These are phyloP conservation scores for Stichopus chloronotus DNA, from an alignment of 35 echinoderm and acorn worm species.

Conservation along the genomic window DNA sequence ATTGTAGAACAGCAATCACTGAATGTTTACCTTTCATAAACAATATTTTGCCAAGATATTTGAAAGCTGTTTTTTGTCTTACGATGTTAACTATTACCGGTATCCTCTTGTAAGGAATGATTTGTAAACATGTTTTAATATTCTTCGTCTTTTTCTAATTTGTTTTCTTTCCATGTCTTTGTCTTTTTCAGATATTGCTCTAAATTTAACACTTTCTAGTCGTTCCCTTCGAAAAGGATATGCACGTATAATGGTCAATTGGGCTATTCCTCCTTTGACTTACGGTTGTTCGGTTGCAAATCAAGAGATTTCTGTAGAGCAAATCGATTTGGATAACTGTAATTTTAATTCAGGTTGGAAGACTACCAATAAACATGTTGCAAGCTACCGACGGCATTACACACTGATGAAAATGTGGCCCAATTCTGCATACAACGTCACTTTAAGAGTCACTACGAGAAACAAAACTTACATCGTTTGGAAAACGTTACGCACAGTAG, in stretches of 20 bases:
- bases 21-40: too few relatives aligned
- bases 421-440: background rate
- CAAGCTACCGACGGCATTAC: background rate
- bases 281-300: background rate
- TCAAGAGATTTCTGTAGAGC: background rate
- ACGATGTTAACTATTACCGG: too few relatives aligned
- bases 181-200: background rate
- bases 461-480: background rate
- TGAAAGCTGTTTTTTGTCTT: too few relatives aligned
- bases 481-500: background rate
- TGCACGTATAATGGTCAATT: background rate
- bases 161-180: too few relatives aligned
- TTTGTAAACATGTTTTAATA: too few relatives aligned
- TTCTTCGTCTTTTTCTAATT: too few relatives aligned
- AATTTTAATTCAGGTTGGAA: too few relatives aligned
- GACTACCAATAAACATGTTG: too few relatives aligned
- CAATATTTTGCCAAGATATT: too few relatives aligned
- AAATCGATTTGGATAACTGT: background rate
- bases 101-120: too few relatives aligned
- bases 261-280: background rate
- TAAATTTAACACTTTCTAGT: background rate
- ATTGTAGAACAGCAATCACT: too few relatives aligned
- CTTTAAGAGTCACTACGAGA: background rate
- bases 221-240: background rate
- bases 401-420: background rate